Evolutionary conservation across 2,113 vertebrate species (phyloP), one percentile per base, ranked within the genome.

Genomic region (Vulpes vulpes): DNA sequence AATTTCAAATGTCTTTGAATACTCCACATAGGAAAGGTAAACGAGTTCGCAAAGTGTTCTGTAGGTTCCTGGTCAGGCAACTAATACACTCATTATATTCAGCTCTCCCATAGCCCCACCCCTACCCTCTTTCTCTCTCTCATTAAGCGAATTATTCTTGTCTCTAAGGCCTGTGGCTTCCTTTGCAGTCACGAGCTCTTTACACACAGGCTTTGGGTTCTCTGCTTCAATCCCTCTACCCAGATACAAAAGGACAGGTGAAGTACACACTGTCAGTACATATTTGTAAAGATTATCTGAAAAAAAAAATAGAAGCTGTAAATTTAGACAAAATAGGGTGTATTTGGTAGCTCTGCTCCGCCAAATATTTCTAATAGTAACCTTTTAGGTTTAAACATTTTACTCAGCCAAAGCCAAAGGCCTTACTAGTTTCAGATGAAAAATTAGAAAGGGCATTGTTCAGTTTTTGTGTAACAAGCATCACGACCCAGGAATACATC

Each of bases 221-320:
- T 82, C 62, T 96, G n/a, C 82, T 95, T 95, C 10, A 38, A 32
- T 32, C 62, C 57, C 17, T 83, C 32, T 65, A 92, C 30, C 71
- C 49, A 67, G 32, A 69, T 64, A 35, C 62, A 85, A 96, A 92
- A 92, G 14, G 27, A 92, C 38, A 88, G 25, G 17, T 64, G 59
- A 96, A 78, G 11, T 82, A 82, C 17, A 35, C 92, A 96, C 30
- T 82, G 16, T 22, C 59, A 78, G 23, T 27, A 55, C 59, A 35
- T 32, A 35, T 88, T 90, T 94, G 2, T 79, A 93, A 90, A 89
- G 59, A 88, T 71, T 71, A 67, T 55, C 59, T 53, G 55, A 94
- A 53, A 88, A 93, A 95, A 95, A 71, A 64, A 69, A 64, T 14
- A 88, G 62, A 87, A 64, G 19, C 62, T 64, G 3, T 74, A n/a